Percentiles rank a stretch among this genome's conserved stretches.
These are phyloP conservation scores for Rhinichthys osculus DNA, from an alignment of 2,797 vertebrate genomes.

Conservation along the genomic window DNA sequence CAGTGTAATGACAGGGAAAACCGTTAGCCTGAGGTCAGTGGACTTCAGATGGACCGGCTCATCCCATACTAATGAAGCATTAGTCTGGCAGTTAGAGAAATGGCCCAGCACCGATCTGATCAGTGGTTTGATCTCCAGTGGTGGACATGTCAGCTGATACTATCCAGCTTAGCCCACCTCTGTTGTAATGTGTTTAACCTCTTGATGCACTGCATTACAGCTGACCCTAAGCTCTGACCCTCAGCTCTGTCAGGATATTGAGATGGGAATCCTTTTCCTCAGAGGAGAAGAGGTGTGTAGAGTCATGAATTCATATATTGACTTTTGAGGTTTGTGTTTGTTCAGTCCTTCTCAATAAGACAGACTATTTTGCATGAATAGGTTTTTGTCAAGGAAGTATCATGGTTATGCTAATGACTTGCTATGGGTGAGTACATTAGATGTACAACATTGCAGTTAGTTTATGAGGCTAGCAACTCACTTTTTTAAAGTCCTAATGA, in stretches of 20 bases:
- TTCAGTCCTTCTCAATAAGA: neutral
- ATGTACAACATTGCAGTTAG: neutral
- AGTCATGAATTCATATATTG: neutral
- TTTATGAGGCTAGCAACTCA: neutral
- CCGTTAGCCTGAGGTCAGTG: slow-evolving; percentile 19
- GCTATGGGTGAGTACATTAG: neutral
- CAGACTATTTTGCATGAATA: neutral
- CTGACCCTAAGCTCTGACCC: slow-evolving; percentile 29
- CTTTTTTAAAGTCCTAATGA: neutral
- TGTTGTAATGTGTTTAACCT: slow-evolving; percentile 45
- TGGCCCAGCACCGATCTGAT: slow-evolving; percentile 26
- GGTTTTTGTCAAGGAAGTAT: neutral
- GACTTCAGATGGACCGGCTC: slow-evolving; percentile 33
- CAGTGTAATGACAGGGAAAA: slow-evolving; percentile 38
- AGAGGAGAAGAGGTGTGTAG: neutral
- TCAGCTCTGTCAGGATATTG: slow-evolving; percentile 11
- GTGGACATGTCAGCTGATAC: slow-evolving; percentile 35
- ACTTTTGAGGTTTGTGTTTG: neutral
- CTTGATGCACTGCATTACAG: slow-evolving; percentile 22
- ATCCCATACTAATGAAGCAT: slow-evolving; percentile 38
- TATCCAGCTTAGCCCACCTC: slow-evolving; percentile 14
- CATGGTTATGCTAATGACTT: neutral
- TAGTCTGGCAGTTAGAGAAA: slow-evolving; percentile 35
- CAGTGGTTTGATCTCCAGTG: slow-evolving; percentile 24
- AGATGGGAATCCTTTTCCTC: neutral